Evolutionary conservation across 2,113 vertebrate genomes (phyloP), one percentile per base, ranked within the genome.

Genomic region (Empidonax traillii): DNA sequence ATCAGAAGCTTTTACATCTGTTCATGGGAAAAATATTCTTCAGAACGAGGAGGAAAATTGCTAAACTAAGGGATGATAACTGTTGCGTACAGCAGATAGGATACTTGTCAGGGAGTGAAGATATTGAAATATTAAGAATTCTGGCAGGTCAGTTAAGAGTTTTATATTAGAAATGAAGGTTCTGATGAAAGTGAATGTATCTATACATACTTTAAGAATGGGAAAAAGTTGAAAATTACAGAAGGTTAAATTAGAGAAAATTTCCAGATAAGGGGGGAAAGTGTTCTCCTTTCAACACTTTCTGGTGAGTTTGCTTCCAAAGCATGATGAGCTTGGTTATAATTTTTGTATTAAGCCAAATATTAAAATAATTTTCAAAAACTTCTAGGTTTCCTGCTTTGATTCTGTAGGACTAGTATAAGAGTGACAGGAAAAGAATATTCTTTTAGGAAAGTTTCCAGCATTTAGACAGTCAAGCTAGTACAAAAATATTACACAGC

Each of bases 261-360:
- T 24, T 3, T 66, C 39, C 44, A 62, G 14, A 71, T 41, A 4
- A 5, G 6, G 4, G 19, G 0, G 0, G 7, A 21, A 37, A 27
- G 1, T 30, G 4, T 49, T 66, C 23, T 85, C 9, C 12, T 7
- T 47, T 90, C 24, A 28, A 61, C n/a, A 61, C 12, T 65, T 79
- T 24, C 13, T 56, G 28, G 79, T 51, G 16, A 79, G 8, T 47
- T 37, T 47, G 3, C 21, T 85, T 85, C 18, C 19, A 63, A 82
- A 67, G 21, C 49, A 13, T 69, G 44, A 85, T 79, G 15, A 82
- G 4, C 12, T 91, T 65, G 3, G 9, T n/a, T 83, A 20, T 30
- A 67, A 35, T 59, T 75, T 82, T 78, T 14, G 23, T 39, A 66
- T 61, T 67, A 7, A 49, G 3, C 3, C 28, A 94, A 82, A 82